Conservation (phyloP, 2,888 invertebrate genomes). For the Epinotia ramella region DNA sequence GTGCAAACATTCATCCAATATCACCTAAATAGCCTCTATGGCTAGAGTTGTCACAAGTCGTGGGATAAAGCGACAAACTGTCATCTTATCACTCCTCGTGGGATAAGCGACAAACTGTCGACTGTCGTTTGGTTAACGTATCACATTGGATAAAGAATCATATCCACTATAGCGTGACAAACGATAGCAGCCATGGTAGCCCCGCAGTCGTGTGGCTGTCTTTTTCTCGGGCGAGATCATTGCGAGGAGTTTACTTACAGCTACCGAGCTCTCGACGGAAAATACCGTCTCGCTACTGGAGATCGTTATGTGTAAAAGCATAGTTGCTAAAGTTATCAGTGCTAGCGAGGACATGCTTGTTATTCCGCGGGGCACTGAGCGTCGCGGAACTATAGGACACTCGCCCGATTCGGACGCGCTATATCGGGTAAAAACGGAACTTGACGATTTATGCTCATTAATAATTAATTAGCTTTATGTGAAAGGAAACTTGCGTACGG, state of each 20-base stretch:
- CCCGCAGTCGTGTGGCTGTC: no score
- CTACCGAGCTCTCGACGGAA: not conserved
- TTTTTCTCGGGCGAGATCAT: not conserved
- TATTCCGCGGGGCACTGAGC: slow-evolving; percentile 31
- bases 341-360: slow-evolving; percentile 17
- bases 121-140: no score
- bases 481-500: slow-evolving; percentile 45
- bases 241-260: not conserved
- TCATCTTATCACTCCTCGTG: no score
- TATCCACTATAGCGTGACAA: no score
- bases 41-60: no score
- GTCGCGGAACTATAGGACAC: slow-evolving; percentile 40
- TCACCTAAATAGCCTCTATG: no score
- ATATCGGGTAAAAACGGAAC: slow-evolving; percentile 46
- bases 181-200: no score
- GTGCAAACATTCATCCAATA: no score
- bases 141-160: no score
- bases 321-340: slow-evolving; percentile 32
- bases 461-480: slow-evolving; percentile 46
- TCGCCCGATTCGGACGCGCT: slow-evolving; percentile 41
- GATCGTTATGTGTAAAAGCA: not conserved
- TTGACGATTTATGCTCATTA: slow-evolving; percentile 45
- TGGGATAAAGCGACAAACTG: no score
- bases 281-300: not conserved
- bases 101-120: no score